phyloP scores from a whole-genome alignment of 2,113 vertebrate genomes.

The Pitta sordida region DNA sequence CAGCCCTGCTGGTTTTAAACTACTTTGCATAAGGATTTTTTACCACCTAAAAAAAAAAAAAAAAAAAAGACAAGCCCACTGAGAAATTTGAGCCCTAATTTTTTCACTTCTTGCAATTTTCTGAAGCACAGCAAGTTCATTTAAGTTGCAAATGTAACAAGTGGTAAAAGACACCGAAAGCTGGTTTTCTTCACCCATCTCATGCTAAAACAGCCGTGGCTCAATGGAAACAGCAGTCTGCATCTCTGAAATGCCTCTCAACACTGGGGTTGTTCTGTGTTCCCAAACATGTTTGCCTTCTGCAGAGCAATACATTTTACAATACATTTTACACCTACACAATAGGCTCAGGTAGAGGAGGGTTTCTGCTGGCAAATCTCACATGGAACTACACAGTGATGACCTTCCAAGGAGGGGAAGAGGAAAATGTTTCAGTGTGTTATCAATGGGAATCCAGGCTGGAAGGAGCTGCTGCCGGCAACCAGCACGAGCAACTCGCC shows the following conservation, averaged over 20 bases:
- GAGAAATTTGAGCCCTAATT: neutral
- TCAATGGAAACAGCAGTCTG: neutral
- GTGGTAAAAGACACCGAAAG: neutral
- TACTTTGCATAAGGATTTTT: neutral
- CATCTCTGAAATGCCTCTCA: slow-evolving; percentile 22
- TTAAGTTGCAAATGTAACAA: neutral
- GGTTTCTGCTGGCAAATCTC: slow-evolving; percentile 7
- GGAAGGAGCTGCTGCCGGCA: neutral
- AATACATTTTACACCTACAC: neutral
- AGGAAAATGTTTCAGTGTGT: neutral
- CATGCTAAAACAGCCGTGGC: neutral
- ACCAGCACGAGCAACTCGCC: neutral
- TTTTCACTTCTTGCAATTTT: neutral
- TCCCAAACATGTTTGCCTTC: slow-evolving; percentile 48
- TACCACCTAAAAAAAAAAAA: neutral
- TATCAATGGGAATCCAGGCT: neutral
- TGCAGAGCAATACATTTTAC: slow-evolving; percentile 45
- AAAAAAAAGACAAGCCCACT: neutral
- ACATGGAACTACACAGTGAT: neutral
- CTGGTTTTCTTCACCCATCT: neutral
- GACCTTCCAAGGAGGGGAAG: neutral
- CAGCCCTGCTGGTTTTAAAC: slow-evolving; percentile 1
- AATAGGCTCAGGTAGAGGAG: neutral
- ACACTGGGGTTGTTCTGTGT: slow-evolving; percentile 10
- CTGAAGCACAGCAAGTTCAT: slow-evolving; percentile 8